Base-by-base conservation (phyloP, 2,888 invertebrate species). In the Pachymerium ferrugineum region DNA sequence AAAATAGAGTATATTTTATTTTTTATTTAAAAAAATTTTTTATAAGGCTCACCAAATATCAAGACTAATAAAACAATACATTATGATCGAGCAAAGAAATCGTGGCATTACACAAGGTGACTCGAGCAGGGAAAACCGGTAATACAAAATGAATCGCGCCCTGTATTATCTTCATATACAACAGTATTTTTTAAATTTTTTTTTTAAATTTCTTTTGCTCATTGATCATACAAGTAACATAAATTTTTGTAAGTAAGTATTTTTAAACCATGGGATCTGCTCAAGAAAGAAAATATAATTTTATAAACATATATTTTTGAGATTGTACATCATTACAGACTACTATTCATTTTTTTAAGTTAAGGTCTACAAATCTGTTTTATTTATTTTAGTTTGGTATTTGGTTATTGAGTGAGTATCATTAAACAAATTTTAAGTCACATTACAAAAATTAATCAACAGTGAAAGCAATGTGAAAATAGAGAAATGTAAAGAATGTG, bases 11-110 rank as follows among this genome's bases (percentile, higher is more conserved):
- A 10, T 12, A 6, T 54, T 12, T 54, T 12, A 54, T 12, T n/a
- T n/a, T 19, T 35, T 35, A 35, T 35, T 35, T 10, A 35, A 10
- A 35, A 35, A 35, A 35, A n/a, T n/a, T n/a, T n/a, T n/a, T n/a
- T 79, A 80, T 73, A 93, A 98, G 85, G 97, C 97, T 42, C 95
- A 96, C 81, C 97, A 98, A 84, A 94, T 98, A 79, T 94, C 96
- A 70, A 89, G 97, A 77, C 88, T 98, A 79, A 96, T 98, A 80
- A 88, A 96, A 31, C 97, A 98, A 84, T 98, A 98, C 85, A 96
- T 98, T 81, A 94, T 93, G 80, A 90, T 97, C 85, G 91, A 92
- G 80, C 90, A 91, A 81, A 84, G 87, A 12, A 78, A 77, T 67
- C 75, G 76, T 31, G 77, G 76, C 16, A 73, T 77, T 47, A 47